A percentile compares a stretch with the other conserved stretches of the same genome.
Evolutionary conservation across 2,888 invertebrate genomes (phyloP).

Genomic region (Nebria salina): DNA sequence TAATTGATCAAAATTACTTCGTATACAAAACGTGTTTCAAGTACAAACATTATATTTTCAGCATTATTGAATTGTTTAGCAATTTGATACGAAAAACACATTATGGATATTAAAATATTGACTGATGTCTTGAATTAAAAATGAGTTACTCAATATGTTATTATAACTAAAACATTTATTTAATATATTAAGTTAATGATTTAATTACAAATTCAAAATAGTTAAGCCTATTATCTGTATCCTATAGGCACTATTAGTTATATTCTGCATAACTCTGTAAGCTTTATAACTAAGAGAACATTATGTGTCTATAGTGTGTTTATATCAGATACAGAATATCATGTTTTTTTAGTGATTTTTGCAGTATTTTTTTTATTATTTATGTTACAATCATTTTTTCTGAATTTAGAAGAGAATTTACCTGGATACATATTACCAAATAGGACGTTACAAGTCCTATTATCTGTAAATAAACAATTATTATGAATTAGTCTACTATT

Average conservation of each 20-base stretch:
- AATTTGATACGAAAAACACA: background rate
- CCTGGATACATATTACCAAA: background rate
- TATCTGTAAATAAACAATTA: background rate
- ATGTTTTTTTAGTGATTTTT: too few relatives aligned
- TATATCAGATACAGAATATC: too few relatives aligned
- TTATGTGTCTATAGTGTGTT: too few relatives aligned
- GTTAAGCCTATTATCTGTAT: too few relatives aligned
- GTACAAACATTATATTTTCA: too few relatives aligned
- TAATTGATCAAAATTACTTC: too few relatives aligned
- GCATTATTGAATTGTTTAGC: background rate
- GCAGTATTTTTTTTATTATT: too few relatives aligned
- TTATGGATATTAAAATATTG: background rate
- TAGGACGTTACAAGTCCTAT: background rate
- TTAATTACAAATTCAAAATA: too few relatives aligned
- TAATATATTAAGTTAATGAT: background rate
- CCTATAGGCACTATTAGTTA: too few relatives aligned
- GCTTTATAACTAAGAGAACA: too few relatives aligned
- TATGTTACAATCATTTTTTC: background rate
- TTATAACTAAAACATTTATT: background rate
- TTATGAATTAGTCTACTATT: background rate
- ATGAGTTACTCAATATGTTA: background rate
- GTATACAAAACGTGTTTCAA: too few relatives aligned
- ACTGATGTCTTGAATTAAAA: background rate
- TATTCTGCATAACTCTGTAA: too few relatives aligned
- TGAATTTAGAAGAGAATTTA: background rate